Conservation (phyloP, 2,888 invertebrate species). For the Chironomus riparius region DNA sequence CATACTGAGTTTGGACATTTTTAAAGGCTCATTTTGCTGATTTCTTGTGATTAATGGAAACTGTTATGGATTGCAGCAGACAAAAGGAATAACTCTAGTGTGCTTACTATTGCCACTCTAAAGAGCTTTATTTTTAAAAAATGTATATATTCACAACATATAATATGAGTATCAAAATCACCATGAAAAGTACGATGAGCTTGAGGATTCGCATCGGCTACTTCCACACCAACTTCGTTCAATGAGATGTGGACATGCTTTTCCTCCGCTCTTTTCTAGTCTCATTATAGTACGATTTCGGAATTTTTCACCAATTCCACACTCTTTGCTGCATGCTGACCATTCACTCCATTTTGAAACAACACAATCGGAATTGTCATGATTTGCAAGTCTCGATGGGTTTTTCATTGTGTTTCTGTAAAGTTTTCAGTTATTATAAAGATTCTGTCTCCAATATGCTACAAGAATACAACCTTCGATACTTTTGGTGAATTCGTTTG, state of each 20-base stretch:
- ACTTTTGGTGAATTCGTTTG: conserved; percentile 19
- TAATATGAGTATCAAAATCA: no score
- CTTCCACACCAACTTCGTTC: conserved; percentile 86
- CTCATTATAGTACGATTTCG: conserved; percentile 68
- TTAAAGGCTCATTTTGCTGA: no score
- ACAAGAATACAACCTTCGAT: not conserved
- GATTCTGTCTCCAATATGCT: not conserved
- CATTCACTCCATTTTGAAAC: conserved; percentile 80
- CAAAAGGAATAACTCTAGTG: no score
- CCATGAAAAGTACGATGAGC: no score
- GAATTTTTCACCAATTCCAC: conserved; percentile 82
- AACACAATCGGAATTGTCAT: conserved; percentile 54
- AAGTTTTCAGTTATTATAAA: not conserved
- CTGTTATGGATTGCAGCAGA: no score
- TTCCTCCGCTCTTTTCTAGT: conserved; percentile 69
- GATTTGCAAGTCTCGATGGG: no score
- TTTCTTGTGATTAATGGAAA: no score
- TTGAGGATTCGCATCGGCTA: conserved; percentile 8
- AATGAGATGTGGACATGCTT: conserved; percentile 71
- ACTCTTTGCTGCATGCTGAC: conserved; percentile 79
- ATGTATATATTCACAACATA: no score
- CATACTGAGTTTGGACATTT: no score
- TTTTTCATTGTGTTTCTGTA: no score
- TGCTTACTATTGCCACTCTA: no score
- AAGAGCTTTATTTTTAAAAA: no score